phyloP scores from a whole-genome alignment of 2,113 vertebrate genomes.

The Charina bottae region DNA sequence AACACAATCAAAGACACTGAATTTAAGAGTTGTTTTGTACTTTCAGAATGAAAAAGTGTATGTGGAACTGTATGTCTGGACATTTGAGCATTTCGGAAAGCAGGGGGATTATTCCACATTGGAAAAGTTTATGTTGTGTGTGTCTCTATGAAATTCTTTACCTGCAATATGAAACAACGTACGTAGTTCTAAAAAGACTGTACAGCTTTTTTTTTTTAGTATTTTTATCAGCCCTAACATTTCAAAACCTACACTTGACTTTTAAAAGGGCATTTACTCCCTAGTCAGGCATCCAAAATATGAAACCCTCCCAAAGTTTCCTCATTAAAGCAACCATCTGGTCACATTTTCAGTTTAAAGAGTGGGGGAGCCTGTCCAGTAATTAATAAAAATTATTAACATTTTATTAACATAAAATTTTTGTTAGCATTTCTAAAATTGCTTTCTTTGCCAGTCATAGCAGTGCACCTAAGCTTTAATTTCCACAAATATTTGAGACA shows the following conservation, averaged over 20 bases:
- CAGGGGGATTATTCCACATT: neutral
- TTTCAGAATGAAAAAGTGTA: neutral
- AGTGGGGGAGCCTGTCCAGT: conserved; percentile 12
- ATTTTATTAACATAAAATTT: neutral
- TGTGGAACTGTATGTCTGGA: neutral
- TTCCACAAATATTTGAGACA: neutral
- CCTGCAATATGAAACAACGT: neutral
- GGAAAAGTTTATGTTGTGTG: neutral
- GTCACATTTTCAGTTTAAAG: neutral
- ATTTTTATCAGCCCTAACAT: neutral
- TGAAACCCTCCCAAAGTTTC: neutral
- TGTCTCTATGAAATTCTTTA: neutral
- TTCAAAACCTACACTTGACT: neutral
- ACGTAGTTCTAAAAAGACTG: neutral
- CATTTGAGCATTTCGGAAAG: neutral
- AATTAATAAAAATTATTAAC: neutral
- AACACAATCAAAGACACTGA: neutral
- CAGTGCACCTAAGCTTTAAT: neutral
- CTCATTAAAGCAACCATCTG: neutral
- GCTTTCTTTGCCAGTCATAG: rapidly evolving
- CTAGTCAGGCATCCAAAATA: neutral
- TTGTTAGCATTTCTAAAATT: neutral
- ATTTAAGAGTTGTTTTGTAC: neutral
- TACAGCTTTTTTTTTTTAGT: too few species aligned
- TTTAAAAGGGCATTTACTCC: neutral